phyloP scores from a whole-genome alignment of 1,140 invertebrate species.

The Tigriopus japonicus region DNA sequence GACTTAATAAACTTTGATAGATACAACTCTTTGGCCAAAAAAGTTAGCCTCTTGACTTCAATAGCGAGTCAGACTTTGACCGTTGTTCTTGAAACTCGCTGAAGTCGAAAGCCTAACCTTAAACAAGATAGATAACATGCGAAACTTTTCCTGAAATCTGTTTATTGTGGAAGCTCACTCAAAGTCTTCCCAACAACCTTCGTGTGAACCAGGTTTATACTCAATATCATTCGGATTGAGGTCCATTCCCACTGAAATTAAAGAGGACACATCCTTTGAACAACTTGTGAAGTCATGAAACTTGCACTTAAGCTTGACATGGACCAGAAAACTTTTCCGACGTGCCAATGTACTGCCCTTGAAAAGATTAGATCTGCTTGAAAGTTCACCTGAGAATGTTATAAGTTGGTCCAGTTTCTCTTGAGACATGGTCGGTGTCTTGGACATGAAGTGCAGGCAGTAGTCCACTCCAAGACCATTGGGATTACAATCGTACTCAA shows the following conservation, averaged over 20 bases:
- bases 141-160: too few species aligned
- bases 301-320: neutral
- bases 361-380: too few species aligned
- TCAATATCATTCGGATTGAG: constrained; percentile 15
- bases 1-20: too few species aligned
- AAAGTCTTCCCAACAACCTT: constrained; percentile 10
- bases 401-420: constrained; percentile 19
- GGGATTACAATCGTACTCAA: constrained; percentile 23
- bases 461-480: constrained; percentile 21
- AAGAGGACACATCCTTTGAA: neutral
- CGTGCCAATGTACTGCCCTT: too few species aligned
- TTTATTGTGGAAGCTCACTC: too few species aligned
- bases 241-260: constrained; percentile 4
- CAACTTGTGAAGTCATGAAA: neutral
- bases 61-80: too few species aligned
- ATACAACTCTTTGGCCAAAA: too few species aligned
- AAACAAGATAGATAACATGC: too few species aligned
- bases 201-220: constrained; percentile 15
- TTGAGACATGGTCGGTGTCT: constrained; percentile 19
- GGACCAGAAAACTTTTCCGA: too few species aligned
- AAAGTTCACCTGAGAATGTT: constrained; percentile 18
- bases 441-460: constrained; percentile 24
- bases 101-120: too few species aligned
- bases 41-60: too few species aligned
- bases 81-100: too few species aligned